These are phyloP conservation scores for Aphidius colemani DNA, from an alignment of 2,888 invertebrate species.

Conservation along the genomic window DNA sequence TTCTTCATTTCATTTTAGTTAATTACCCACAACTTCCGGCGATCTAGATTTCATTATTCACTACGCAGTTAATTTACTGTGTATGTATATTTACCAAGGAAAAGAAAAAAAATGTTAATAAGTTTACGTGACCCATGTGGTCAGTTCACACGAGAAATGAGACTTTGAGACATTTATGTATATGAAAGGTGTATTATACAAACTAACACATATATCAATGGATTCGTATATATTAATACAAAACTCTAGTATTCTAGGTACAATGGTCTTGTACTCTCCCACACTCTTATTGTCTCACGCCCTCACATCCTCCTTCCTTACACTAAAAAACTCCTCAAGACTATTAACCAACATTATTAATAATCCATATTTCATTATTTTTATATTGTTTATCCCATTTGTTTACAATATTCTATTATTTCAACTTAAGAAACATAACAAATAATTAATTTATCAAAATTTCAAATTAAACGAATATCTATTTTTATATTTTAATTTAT, in stretches of 20 bases:
- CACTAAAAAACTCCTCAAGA: constrained; percentile 22
- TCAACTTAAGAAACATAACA: no score
- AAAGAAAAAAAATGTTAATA: not conserved
- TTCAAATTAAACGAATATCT: no score
- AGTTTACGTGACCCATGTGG: constrained; percentile 51
- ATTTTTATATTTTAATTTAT: no score
- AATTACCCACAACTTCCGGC: constrained; percentile 60
- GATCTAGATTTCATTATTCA: constrained; percentile 61
- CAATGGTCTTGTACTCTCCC: constrained; percentile 58
- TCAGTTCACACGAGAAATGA: constrained; percentile 61
- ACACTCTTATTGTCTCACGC: constrained; percentile 60
- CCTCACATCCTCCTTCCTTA: constrained; percentile 56
- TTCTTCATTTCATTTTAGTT: constrained; percentile 42
- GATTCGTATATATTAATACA: constrained; percentile 14
- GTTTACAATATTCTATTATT: no score
- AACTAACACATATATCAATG: constrained; percentile 10
- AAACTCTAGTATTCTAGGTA: constrained; percentile 34
- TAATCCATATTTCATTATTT: no score
- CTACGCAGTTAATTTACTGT: constrained; percentile 28
- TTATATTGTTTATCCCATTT: constrained; percentile 3
- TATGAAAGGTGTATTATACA: constrained; percentile 31
- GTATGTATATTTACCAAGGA: not conserved
- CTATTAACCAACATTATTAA: no score
- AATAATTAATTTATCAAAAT: no score
- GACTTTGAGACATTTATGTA: constrained; percentile 38